phyloP scores from a whole-genome alignment of 53 echinoderm and acorn worm species.

The Zoroaster sp. region DNA sequence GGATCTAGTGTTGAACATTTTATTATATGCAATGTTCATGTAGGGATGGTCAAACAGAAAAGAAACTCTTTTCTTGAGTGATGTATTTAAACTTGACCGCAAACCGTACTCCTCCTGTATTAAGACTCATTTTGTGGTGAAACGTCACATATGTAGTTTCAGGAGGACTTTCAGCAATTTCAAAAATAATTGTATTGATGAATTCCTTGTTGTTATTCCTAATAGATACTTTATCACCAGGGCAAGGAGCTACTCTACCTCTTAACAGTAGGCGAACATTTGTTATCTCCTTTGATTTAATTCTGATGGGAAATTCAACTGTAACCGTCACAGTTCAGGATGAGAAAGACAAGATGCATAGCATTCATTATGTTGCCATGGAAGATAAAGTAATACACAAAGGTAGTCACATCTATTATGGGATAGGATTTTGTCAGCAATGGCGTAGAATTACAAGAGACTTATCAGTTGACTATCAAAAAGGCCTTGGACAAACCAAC shows the following conservation, averaged over 20 bases:
- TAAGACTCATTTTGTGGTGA: no score
- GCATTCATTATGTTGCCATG: slow-evolving; percentile 69
- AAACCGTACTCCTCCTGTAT: no score
- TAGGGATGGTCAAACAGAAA: no score
- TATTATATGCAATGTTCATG: no score
- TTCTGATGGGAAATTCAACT: slow-evolving; percentile 71
- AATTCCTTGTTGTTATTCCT: no score
- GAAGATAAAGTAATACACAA: slow-evolving; percentile 64
- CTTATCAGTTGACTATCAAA: slow-evolving; percentile 62
- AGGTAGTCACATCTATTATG: slow-evolving; percentile 77
- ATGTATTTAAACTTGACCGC: no score
- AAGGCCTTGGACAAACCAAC: slow-evolving; percentile 66
- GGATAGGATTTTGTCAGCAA: slow-evolving; percentile 67
- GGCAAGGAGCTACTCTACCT: slow-evolving; percentile 55
- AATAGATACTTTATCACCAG: slow-evolving; percentile 46
- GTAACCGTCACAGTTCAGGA: slow-evolving; percentile 86
- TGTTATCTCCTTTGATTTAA: slow-evolving; percentile 84
- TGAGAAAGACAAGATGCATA: slow-evolving; percentile 73
- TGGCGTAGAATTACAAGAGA: slow-evolving; percentile 92
- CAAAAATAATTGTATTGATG: no score
- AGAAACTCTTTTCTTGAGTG: no score
- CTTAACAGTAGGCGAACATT: slow-evolving; percentile 69
- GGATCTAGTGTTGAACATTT: no score
- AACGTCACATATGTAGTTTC: no score
- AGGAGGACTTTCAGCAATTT: no score